Base-by-base conservation (phyloP, 2,797 vertebrate genomes). In the Karalla daura region DNA sequence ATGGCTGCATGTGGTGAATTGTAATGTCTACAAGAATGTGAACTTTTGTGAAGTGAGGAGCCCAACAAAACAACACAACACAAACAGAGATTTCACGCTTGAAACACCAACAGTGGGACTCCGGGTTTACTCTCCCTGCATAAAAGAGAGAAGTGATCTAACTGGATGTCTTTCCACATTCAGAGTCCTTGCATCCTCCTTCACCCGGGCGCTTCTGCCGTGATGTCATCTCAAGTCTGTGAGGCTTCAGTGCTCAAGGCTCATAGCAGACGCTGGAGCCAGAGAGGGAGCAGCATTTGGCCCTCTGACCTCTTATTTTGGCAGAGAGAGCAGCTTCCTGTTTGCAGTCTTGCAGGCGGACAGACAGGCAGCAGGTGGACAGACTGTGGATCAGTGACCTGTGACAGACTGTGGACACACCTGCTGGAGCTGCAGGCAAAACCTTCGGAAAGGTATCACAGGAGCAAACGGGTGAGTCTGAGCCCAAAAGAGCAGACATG, bases 331-430 rank as follows among this genome's bases (percentile, higher is more conserved):
- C 64, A 49, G 54, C 51, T 74, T 81, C 73, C 50, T 76, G 66
- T 80, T 83, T 78, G 55, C 47, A 32, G 47, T 35, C 39, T 60
- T 64, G 49, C 49, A 53, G 58, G 37, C 2, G 33, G 14, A 33
- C 52, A 60, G 73, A 72, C 72, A 43, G 56, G 27, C 35, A 76
- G 50, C 67, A 86, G 69, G 71, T 70, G 78, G 66, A 71, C 25
- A 7, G 50, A 41, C 40, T 33, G 75, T 62, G 51, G 61, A 47
- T 46, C 71, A 11, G 30, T 61, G 84, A 84, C 68, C 69, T 72
- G 78, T 50, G 37, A 60, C 21, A 3, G 73, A 40, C 39, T 59
- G 65, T 66, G 49, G 58, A 62, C 51, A 46, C 70, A 62, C 60
- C 70, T 73, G 43, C 66, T 39, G 71, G 32, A 71, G 74, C 75